Percentiles rank a stretch among this genome's conserved stretches.
Conservation (phyloP, 2,797 vertebrate genomes). For the Anguilla pacifica region DNA sequence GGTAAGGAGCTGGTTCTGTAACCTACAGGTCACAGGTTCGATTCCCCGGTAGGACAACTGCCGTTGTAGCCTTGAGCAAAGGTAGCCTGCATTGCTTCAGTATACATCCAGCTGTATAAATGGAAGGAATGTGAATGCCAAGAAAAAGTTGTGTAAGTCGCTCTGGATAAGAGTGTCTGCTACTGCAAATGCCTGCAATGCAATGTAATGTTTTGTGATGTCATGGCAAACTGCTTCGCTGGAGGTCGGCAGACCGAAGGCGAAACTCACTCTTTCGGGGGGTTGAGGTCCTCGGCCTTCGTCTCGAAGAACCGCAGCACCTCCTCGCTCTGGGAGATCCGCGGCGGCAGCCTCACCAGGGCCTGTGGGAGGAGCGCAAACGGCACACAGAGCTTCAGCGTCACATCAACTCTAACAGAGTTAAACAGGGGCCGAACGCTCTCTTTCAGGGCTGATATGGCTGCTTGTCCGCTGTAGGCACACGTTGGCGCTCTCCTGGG, state of each 20-base stretch:
- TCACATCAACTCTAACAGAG: background rate
- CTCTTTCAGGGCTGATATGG: background rate
- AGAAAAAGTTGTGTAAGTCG: no score
- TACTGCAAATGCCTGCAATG: no score
- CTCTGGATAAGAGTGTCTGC: no score
- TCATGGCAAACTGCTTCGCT: background rate
- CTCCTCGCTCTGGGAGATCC: conserved; percentile 89
- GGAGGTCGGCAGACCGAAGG: background rate
- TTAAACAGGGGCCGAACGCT: background rate
- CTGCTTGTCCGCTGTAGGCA: background rate
- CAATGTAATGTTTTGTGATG: no score
- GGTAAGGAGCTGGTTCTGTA: no score
- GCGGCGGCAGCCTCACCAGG: conserved; percentile 84
- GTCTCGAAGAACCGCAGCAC: conserved; percentile 93
- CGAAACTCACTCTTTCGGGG: conserved; percentile 88
- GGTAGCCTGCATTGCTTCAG: no score
- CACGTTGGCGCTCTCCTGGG: no score
- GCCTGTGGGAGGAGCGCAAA: conserved; percentile 68
- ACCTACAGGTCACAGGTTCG: no score
- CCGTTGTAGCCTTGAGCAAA: no score
- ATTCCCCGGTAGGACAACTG: no score
- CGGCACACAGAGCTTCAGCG: background rate
- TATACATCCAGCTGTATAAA: no score
- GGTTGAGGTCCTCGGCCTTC: conserved; percentile 88
- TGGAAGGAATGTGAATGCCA: no score